Evolutionary conservation across 2,888 invertebrate species (phyloP), one percentile per base, ranked within the genome.

Genomic region (Andrena haemorrhoa): DNA sequence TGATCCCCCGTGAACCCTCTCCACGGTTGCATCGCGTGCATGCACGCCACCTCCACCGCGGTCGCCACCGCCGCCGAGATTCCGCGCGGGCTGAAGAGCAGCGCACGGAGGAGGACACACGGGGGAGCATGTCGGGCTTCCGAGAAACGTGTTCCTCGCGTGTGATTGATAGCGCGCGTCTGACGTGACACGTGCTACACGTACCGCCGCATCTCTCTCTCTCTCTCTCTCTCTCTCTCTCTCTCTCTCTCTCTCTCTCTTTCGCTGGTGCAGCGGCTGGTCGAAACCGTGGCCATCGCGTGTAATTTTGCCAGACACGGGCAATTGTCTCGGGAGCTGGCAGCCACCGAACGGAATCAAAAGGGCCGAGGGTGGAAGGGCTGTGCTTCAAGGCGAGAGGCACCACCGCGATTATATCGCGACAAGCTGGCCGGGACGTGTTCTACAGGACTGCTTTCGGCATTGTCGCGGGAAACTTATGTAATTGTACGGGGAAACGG

Each of bases 131-230:
- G 84, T 69, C 76, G 64, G 58, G 83, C 88, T 86, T 85, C 88
- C 83, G 85, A 89, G 86, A 82, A 85, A 80, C 86, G 83, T 86
- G 87, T 84, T 74, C 51, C 78, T 76, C 82, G 71, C 76, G 82
- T 81, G 83, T 90, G 90, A 90, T 88, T 85, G 89, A 90, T 89
- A 83, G 82, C 69, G 61, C 82, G 61, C 81, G 84, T 88, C 82
- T 75, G 75, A 82, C 84, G 77, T 89, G 90, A 89, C 90, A 88
- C 88, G 88, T 89, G 88, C 89, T 89, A 86, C 86, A 89, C 88
- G 89, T 82, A 82, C 88, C 81, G 73, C 85, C 82, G 78, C 75
- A 75, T 56, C 53, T 23, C 23, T 26, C 56, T 26, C 56, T 56
- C 23, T 56, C 49, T 31, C 29, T 31, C 29, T 31, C 29, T 29